Evolutionary conservation across 2,888 invertebrate species (phyloP).

Genomic region (Brachyptera risi): DNA sequence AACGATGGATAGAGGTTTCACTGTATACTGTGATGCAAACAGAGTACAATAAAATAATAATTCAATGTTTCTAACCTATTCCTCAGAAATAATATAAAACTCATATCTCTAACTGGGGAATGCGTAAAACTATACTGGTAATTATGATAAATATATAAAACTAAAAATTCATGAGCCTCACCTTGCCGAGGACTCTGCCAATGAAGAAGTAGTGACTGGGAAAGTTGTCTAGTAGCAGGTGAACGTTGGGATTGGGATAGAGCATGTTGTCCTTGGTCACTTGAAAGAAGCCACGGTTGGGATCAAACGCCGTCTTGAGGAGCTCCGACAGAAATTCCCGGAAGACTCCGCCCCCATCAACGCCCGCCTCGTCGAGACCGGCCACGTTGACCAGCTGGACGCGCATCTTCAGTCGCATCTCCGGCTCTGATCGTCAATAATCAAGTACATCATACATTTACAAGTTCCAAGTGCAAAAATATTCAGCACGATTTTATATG

Average conservation of each 20-base stretch:
- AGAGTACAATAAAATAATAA: too few species aligned
- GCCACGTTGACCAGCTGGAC: conserved; percentile 87
- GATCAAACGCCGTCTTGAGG: conserved; percentile 92
- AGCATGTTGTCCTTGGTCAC: conserved; percentile 88
- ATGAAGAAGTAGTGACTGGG: conserved; percentile 91
- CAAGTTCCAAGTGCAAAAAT: conserved; percentile 81
- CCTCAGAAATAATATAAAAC: too few species aligned
- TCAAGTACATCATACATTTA: conserved; percentile 57
- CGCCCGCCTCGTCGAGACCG: conserved; percentile 92
- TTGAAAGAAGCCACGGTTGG: conserved; percentile 89
- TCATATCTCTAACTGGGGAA: too few species aligned
- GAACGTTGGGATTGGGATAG: conserved; percentile 93
- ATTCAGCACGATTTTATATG: too few species aligned
- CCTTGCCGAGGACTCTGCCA: conserved; percentile 90
- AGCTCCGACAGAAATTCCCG: conserved; percentile 93
- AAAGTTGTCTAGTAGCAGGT: conserved; percentile 79
- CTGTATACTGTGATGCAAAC: too few species aligned
- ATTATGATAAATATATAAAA: too few species aligned
- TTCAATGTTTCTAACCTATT: too few species aligned
- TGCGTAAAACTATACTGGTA: too few species aligned
- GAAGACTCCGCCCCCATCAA: conserved; percentile 96
- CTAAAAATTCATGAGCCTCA: conserved; percentile 41
- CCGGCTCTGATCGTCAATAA: conserved; percentile 62
- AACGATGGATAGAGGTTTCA: too few species aligned
- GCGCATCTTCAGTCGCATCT: conserved; percentile 77